These are phyloP conservation scores for Dendronephthya gigantea DNA, from an alignment of 64 coral and sea anemone species.

Conservation along the genomic window DNA sequence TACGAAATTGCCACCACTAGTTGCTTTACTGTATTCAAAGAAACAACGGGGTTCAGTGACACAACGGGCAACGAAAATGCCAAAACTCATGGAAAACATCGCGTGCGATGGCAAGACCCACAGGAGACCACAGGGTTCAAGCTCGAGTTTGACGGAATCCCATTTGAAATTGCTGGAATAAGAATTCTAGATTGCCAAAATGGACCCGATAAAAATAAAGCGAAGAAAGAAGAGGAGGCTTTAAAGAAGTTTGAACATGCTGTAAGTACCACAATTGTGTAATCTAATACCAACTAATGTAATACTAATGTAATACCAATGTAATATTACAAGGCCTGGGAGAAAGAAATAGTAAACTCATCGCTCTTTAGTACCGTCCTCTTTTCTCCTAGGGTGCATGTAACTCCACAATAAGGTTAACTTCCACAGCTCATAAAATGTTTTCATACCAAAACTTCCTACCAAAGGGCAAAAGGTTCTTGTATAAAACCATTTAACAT, in stretches of 20 bases:
- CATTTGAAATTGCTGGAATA: slow-evolving; percentile 1
- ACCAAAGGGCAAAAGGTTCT: too few species aligned
- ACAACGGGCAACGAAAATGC: not conserved
- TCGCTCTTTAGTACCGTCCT: too few species aligned
- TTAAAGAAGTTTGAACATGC: not conserved
- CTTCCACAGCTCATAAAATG: too few species aligned
- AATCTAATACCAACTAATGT: too few species aligned
- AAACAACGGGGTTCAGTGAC: not conserved
- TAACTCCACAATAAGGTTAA: too few species aligned
- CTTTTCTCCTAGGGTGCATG: too few species aligned
- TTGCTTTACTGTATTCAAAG: slow-evolving; percentile 16
- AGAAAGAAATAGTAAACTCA: too few species aligned
- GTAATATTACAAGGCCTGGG: too few species aligned
- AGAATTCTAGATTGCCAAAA: slow-evolving; percentile 31
- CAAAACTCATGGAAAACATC: not conserved
- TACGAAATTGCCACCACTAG: slow-evolving; percentile 16
- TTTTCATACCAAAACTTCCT: too few species aligned
- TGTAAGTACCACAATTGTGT: not conserved
- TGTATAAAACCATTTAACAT: too few species aligned
- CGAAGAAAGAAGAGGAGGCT: slow-evolving; percentile 23
- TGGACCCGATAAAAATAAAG: slow-evolving; percentile 20
- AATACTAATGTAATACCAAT: too few species aligned
- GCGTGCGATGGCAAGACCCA: not conserved
- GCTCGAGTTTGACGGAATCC: slow-evolving; percentile 6
- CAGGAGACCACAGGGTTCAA: not conserved